phyloP scores from a whole-genome alignment of 2,113 vertebrate genomes.

The Calidris pugnax region DNA sequence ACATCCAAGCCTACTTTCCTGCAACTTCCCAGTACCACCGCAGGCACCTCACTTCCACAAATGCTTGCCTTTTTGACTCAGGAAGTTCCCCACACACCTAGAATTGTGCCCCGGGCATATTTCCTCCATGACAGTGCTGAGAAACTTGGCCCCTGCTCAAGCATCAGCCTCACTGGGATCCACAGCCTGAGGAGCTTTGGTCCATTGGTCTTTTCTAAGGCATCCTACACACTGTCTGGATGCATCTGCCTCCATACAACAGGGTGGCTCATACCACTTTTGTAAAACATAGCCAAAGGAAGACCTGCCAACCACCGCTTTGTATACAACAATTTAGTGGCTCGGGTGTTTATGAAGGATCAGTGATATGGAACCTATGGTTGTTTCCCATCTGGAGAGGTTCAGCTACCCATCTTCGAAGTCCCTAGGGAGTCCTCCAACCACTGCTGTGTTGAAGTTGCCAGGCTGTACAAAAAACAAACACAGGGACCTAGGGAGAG shows the following conservation, averaged over 20 bases:
- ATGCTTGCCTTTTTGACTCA: neutral
- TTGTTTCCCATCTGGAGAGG: neutral
- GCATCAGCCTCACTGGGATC: neutral
- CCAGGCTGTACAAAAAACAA: neutral
- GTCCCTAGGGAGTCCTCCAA: neutral
- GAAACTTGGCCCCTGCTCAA: neutral
- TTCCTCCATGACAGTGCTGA: neutral
- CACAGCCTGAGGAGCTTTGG: neutral
- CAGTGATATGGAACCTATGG: neutral
- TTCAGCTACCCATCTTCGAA: neutral
- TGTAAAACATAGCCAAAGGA: conserved; percentile 5
- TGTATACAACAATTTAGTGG: neutral
- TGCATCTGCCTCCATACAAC: neutral
- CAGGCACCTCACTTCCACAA: neutral
- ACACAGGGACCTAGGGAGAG: neutral
- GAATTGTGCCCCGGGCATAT: neutral
- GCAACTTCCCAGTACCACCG: neutral
- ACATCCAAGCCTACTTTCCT: neutral
- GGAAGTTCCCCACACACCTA: neutral
- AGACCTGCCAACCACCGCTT: neutral
- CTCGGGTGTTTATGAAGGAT: neutral
- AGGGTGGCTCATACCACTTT: neutral
- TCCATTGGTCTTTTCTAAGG: neutral
- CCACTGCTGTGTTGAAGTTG: neutral
- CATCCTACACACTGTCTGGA: neutral